These are phyloP conservation scores for Cyclopterus lumpus DNA, from an alignment of 2,797 vertebrate species.

Conservation along the genomic window DNA sequence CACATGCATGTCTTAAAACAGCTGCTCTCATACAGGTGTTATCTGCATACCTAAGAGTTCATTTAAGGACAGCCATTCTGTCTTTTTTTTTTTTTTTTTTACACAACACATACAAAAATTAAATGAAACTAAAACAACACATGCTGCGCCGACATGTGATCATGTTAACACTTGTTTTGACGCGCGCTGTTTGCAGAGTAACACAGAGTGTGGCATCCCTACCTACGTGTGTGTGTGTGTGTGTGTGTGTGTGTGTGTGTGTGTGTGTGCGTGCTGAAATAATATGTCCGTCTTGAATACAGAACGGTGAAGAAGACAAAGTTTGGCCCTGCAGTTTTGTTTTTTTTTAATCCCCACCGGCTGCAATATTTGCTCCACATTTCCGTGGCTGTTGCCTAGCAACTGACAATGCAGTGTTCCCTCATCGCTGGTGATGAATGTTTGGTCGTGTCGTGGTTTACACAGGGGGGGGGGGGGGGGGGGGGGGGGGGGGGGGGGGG, in stretches of 20 bases:
- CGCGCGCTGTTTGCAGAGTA: conserved; percentile 35
- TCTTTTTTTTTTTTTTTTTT: conserved; percentile 15
- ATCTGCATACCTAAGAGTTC: conserved; percentile 40
- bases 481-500: too few species aligned
- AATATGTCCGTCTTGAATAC: conserved; percentile 31
- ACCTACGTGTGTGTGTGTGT: conserved; percentile 33
- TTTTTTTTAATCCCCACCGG: background rate
- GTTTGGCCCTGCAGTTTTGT: conserved; percentile 38
- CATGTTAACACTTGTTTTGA: conserved; percentile 52
- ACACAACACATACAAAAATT: conserved; percentile 41
- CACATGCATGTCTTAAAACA: conserved; percentile 19
- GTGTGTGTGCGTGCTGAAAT: conserved; percentile 16
- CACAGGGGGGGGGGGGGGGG: background rate
- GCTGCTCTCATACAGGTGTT: conserved; percentile 48
- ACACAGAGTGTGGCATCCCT: conserved; percentile 34
- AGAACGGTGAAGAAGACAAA: conserved; percentile 30
- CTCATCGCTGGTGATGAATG: conserved; percentile 9
- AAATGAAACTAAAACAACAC: conserved; percentile 33
- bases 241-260: background rate
- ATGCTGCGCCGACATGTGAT: conserved; percentile 56
- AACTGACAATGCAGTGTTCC: conserved; percentile 46
- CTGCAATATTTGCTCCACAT: conserved; percentile 29
- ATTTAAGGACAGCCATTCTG: conserved; percentile 27
- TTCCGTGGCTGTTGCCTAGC: conserved; percentile 62
- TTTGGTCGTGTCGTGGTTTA: background rate